Percentiles rank a stretch among this genome's conserved stretches.
phyloP scores from a whole-genome alignment of 2,797 vertebrate genomes.

The Poeciliopsis gracilis region DNA sequence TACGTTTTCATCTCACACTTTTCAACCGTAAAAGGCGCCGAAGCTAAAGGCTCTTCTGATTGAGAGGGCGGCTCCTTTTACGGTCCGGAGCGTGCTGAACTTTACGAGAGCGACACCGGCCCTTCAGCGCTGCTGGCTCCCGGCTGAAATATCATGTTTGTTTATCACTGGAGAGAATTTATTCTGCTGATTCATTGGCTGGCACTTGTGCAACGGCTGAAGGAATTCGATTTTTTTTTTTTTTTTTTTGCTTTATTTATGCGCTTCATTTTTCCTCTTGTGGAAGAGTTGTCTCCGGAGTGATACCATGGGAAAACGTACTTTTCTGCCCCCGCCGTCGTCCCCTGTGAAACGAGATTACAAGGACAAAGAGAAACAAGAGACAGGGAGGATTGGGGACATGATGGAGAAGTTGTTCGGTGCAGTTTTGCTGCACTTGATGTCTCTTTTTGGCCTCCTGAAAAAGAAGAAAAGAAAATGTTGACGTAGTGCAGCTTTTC shows the following conservation, averaged over 20 bases:
- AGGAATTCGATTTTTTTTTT: conserved; percentile 73
- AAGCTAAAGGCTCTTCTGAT: conserved; percentile 63
- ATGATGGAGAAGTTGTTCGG: conserved; percentile 74
- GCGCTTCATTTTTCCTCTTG: conserved; percentile 75
- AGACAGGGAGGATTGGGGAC: conserved; percentile 66
- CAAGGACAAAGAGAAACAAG: conserved; percentile 56
- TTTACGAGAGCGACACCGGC: conserved; percentile 76
- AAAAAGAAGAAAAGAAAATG: conserved; percentile 34
- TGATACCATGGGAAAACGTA: conserved; percentile 63
- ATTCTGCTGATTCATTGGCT: conserved; percentile 83
- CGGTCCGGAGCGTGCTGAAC: conserved; percentile 72
- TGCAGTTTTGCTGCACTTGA: conserved; percentile 56
- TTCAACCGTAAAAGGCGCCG: conserved; percentile 56
- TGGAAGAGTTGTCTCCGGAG: conserved; percentile 67
- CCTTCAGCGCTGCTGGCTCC: conserved; percentile 59
- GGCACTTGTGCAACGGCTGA: conserved; percentile 73
- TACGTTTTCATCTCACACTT: conserved; percentile 59
- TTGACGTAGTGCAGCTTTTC: conserved; percentile 46
- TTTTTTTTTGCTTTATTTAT: conserved; percentile 78
- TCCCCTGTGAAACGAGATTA: conserved; percentile 77
- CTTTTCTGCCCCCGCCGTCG: conserved; percentile 43
- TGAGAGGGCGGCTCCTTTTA: conserved; percentile 74
- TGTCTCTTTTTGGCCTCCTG: conserved; percentile 57
- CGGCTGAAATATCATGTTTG: conserved; percentile 83
- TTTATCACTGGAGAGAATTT: conserved; percentile 83